phyloP scores from a whole-genome alignment of 1,140 invertebrate species.

The Brachionus angularis region DNA sequence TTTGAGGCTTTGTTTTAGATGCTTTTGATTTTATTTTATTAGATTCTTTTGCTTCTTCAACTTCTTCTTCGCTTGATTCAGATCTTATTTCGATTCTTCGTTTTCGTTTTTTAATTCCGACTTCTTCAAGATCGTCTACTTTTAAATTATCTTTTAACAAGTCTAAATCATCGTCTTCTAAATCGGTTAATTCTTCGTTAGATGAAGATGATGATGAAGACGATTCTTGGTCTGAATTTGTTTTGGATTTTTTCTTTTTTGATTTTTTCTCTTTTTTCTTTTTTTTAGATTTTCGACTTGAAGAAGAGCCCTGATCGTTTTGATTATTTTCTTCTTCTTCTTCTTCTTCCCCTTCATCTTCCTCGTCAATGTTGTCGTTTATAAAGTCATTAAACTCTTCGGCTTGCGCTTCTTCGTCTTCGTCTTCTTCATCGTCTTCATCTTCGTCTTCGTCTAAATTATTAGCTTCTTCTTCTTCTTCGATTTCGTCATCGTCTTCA shows the following conservation, averaged over 20 bases:
- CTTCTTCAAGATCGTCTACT: conserved; percentile 20
- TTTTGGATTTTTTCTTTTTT: background rate
- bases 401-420: background rate
- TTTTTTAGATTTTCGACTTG: conserved; percentile 10
- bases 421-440: conserved; percentile 19
- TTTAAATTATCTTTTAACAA: conserved; percentile 37
- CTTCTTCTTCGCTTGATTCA: conserved; percentile 30
- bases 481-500: conserved; percentile 36
- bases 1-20: background rate
- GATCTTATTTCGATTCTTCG: background rate
- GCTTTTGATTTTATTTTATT: too few species aligned
- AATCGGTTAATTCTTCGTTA: background rate
- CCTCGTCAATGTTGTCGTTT: background rate
- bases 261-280: conserved; percentile 29
- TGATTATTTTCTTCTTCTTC: background rate
- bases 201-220: conserved; percentile 1
- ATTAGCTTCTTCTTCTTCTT: background rate
- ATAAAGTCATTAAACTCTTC: conserved; percentile 41
- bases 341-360: background rate
- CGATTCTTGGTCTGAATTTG: background rate
- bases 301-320: background rate
- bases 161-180: conserved; percentile 44
- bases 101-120: conserved; percentile 19
- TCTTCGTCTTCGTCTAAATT: background rate
- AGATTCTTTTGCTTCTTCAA: background rate